Evolutionary conservation across 2,113 vertebrate genomes (phyloP).

Genomic region (Etheostoma cragini): DNA sequence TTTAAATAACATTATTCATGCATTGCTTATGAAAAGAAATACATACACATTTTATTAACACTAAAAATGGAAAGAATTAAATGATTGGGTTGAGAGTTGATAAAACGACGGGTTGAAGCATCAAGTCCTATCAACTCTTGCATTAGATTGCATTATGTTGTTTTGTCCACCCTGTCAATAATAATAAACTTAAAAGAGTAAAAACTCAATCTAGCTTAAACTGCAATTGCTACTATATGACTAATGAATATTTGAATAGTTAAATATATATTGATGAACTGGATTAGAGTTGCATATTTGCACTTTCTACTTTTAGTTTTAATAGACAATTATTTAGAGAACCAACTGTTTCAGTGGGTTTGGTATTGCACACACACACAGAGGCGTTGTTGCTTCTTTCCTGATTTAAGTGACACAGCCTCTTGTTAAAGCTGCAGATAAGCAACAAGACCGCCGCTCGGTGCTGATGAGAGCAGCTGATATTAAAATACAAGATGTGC

Average conservation of each 20-base stretch:
- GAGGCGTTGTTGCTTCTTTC: conserved; percentile 27
- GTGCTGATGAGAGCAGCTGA: conserved; percentile 59
- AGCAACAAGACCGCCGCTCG: conserved; percentile 38
- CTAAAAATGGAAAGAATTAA: not conserved
- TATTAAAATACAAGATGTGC: conserved; percentile 76
- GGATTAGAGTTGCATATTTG: not conserved
- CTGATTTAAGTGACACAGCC: conserved; percentile 72
- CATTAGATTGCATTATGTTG: not conserved
- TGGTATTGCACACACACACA: conserved; percentile 3
- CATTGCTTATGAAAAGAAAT: not conserved
- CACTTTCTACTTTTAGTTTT: not conserved
- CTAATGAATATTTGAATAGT: not conserved
- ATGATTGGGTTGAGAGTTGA: no score
- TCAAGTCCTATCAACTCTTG: not conserved
- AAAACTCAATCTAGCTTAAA: not conserved
- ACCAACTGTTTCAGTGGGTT: not conserved
- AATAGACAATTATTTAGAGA: not conserved
- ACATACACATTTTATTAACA: not conserved
- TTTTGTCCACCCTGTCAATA: not conserved
- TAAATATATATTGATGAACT: not conserved
- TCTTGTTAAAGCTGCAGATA: conserved; percentile 62
- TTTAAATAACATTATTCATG: not conserved
- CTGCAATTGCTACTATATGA: not conserved
- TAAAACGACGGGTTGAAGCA: not conserved
- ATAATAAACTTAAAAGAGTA: not conserved